Evolutionary conservation across 2,113 vertebrate species (phyloP), one percentile per base, ranked within the genome.

Genomic region (Poeciliopsis prolifica): DNA sequence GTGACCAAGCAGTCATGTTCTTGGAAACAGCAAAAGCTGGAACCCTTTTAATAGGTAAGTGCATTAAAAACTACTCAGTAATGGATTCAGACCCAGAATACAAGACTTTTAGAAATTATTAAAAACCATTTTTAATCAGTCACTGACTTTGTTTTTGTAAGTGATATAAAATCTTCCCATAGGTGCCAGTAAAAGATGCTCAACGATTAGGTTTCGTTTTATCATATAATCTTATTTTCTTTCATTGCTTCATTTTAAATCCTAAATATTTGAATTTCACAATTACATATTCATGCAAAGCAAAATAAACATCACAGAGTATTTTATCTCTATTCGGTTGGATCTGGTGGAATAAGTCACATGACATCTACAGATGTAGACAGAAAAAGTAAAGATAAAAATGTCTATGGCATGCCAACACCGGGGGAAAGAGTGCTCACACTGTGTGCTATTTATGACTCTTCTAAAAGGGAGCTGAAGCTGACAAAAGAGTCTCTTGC

Each of bases 401-500:
- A 63, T 69, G 40, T 44, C 70, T 72, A 67, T 40, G 58, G 51
- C 48, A 75, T 61, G 62, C 40, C 64, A 80, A 65, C 64, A 82
- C 71, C 26, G 61, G n/a, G 22, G 58, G 69, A 69, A 72, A 64
- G 31, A 72, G 72, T 48, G 72, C 72, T 79, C 62, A 80, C 65
- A 60, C 76, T 71, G 61, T 60, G 28, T 75, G 75, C 75, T 80
- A 78, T 85, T 86, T 82, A 85, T 68, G 69, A 78, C 48, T 83
- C 76, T 33, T 70, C 51, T 86, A 69, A 65, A 61, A 80, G 66
- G 66, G 68, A 79, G 44, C 61, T 60, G 78, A 75, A 26, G 75
- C 70, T 81, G 74, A 88, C 85, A 87, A 86, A 90, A 85, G 74
- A 63, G 65, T 78, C 79, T 81, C 77, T 80, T 84, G 73, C 78